Conservation (phyloP, 2,797 vertebrate species). For the Crocodylus rhombifer region DNA sequence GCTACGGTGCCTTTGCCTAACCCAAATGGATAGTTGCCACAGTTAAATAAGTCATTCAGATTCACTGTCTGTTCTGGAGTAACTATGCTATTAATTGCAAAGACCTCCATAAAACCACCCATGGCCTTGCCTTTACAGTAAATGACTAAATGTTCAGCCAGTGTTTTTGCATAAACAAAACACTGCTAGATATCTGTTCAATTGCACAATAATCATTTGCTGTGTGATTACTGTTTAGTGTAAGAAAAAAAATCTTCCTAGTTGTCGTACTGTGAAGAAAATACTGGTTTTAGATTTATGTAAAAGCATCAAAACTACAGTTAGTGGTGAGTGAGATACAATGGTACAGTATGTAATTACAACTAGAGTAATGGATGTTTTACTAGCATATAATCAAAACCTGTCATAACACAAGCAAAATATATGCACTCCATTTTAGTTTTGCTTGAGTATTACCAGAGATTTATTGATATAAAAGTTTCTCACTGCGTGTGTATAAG, state of each 20-base stretch:
- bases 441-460: slow-evolving; percentile 77
- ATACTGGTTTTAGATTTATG: slow-evolving; percentile 79
- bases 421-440: slow-evolving; percentile 77
- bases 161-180: slow-evolving; percentile 81
- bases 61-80: slow-evolving; percentile 82
- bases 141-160: slow-evolving; percentile 79
- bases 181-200: slow-evolving; percentile 81
- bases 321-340: slow-evolving; percentile 81
- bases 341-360: slow-evolving; percentile 84
- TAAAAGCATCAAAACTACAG: slow-evolving; percentile 65
- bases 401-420: slow-evolving; percentile 75
- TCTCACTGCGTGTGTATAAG: slow-evolving; percentile 78
- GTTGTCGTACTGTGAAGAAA: slow-evolving; percentile 83
- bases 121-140: slow-evolving; percentile 87
- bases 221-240: slow-evolving; percentile 83
- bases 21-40: slow-evolving; percentile 85
- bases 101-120: slow-evolving; percentile 87
- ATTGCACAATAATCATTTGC: slow-evolving; percentile 82
- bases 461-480: slow-evolving; percentile 75
- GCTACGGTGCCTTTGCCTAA: slow-evolving; percentile 94
- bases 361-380: slow-evolving; percentile 84
- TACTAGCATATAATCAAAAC: slow-evolving; percentile 80
- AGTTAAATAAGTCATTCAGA: slow-evolving; percentile 82
- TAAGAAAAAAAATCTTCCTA: slow-evolving; percentile 77
- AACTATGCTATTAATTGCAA: slow-evolving; percentile 84